Percentiles rank a stretch among this genome's conserved stretches.
Evolutionary conservation across 2,113 vertebrate species (phyloP).

Genomic region (Morone chrysops): DNA sequence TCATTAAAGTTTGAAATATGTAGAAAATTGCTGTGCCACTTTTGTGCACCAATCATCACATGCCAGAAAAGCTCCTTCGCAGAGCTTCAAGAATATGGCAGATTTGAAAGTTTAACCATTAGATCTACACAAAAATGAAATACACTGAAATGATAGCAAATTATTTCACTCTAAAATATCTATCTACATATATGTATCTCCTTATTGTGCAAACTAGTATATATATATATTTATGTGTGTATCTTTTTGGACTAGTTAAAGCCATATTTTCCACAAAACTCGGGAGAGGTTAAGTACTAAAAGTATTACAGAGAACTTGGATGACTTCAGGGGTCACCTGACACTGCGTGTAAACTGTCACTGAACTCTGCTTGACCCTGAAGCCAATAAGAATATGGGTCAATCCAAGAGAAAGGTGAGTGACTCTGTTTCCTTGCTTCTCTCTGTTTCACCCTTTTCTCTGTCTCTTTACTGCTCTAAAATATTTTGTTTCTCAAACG

Average conservation of each 20-base stretch:
- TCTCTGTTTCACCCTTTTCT: not conserved
- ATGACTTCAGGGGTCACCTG: conserved; percentile 56
- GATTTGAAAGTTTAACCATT: not conserved
- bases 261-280: conserved; percentile 14
- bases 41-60: conserved; percentile 2
- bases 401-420: conserved; percentile 10
- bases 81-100: not conserved
- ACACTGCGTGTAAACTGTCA: conserved; percentile 13
- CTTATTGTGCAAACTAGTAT: not conserved
- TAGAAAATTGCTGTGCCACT: conserved; percentile 42
- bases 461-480: not conserved
- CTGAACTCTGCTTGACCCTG: conserved; percentile 57
- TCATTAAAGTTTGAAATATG: conserved; percentile 70
- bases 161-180: not conserved
- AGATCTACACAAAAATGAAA: not conserved
- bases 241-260: not conserved
- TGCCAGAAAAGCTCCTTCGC: not conserved
- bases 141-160: not conserved
- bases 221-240: not conserved
- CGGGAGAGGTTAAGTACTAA: not conserved
- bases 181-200: not conserved
- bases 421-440: not conserved
- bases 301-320: conserved; percentile 16
- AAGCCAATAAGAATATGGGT: conserved; percentile 28
- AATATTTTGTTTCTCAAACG: conserved; percentile 13